A percentile compares a stretch with the other conserved stretches of the same genome.
phyloP scores from a whole-genome alignment of 2,797 vertebrate genomes.

The Bradypodion ventrale region DNA sequence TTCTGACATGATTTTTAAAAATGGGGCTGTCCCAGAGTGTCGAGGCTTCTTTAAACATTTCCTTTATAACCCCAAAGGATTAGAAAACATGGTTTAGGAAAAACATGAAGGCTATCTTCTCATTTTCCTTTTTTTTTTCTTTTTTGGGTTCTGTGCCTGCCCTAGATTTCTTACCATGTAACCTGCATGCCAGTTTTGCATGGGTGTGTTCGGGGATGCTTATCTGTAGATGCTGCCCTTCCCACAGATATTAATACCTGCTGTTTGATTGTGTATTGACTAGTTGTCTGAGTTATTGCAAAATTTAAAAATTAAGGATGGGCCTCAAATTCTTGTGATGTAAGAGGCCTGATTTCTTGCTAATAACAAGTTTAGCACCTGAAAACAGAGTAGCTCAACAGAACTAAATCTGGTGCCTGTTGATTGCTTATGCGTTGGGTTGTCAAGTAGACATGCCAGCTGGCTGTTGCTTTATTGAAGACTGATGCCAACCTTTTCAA shows the following conservation, averaged over 20 bases:
- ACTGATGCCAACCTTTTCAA: too few species aligned
- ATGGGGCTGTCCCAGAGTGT: neutral
- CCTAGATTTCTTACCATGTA: slow-evolving; percentile 11
- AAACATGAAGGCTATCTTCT: neutral
- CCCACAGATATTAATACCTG: slow-evolving; percentile 36
- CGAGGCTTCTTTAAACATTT: neutral
- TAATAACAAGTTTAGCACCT: slow-evolving; percentile 63
- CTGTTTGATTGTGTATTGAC: slow-evolving; percentile 60
- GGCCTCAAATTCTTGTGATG: slow-evolving; percentile 65
- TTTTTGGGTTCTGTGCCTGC: neutral
- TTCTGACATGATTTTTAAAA: too few species aligned
- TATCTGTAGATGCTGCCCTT: slow-evolving; percentile 29
- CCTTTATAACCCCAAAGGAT: neutral
- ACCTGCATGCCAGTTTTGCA: slow-evolving; percentile 11
- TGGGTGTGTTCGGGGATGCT: slow-evolving; percentile 19
- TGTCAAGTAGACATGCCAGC: neutral
- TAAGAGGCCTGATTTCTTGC: slow-evolving; percentile 68
- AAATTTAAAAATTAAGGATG: slow-evolving; percentile 63
- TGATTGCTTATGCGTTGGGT: neutral
- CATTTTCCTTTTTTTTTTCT: neutral
- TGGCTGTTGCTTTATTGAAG: neutral
- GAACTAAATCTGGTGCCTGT: neutral
- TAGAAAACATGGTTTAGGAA: neutral
- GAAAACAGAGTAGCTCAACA: slow-evolving; percentile 42
- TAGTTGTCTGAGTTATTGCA: slow-evolving; percentile 64